Conservation (phyloP, 2,797 vertebrate genomes). For the Acipenser transmontanus region DNA sequence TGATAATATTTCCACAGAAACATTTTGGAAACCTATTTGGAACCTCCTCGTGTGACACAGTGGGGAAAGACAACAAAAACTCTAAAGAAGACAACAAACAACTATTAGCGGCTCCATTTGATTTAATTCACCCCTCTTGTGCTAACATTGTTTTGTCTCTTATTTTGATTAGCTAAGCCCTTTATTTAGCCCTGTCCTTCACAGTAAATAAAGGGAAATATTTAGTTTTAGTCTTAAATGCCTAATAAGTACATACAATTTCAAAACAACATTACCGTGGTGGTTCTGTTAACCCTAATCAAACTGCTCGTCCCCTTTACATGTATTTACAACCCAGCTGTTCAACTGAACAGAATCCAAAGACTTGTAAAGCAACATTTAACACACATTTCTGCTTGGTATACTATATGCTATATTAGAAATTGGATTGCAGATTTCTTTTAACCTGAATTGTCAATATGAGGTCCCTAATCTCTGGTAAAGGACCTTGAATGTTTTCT, state of each 20-base stretch:
- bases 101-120: background rate
- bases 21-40: background rate
- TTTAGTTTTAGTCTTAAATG: background rate
- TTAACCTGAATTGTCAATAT: too few relatives aligned
- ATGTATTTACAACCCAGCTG: too few relatives aligned
- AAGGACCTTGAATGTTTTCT: too few relatives aligned
- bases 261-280: background rate
- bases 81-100: too few relatives aligned
- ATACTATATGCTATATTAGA: too few relatives aligned
- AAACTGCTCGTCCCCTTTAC: too few relatives aligned
- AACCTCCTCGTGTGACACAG: background rate
- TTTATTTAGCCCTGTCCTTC: background rate
- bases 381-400: too few relatives aligned
- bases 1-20: constrained; percentile 12
- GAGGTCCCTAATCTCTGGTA: too few relatives aligned
- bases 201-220: background rate
- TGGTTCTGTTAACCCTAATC: background rate
- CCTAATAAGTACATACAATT: background rate
- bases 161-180: background rate
- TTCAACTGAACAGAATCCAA: too few relatives aligned
- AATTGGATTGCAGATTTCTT: too few relatives aligned
- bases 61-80: background rate
- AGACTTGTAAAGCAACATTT: too few relatives aligned
- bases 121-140: background rate
- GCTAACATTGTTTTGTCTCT: background rate